Percentiles rank a stretch among this genome's conserved stretches.
phyloP scores from a whole-genome alignment of 2,113 vertebrate species.

The Trochalopteron elliotii region DNA sequence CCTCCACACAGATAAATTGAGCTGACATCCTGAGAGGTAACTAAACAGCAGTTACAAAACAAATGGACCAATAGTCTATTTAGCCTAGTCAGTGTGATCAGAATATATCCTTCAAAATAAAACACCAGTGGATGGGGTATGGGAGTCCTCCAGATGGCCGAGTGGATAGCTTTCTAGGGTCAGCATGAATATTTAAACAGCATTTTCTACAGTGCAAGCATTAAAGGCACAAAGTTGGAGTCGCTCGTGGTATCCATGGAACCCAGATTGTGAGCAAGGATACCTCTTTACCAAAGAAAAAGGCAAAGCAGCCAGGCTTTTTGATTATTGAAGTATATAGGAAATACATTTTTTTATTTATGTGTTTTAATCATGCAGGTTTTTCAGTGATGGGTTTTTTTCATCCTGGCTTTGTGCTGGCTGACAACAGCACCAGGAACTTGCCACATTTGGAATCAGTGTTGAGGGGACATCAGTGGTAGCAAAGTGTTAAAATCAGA shows the following conservation, averaged over 20 bases:
- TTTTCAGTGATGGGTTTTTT: background rate
- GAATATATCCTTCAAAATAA: constrained; percentile 63
- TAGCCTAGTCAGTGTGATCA: constrained; percentile 29
- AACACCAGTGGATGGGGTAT: constrained; percentile 47
- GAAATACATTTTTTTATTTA: background rate
- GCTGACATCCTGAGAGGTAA: constrained; percentile 53
- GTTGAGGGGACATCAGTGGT: background rate
- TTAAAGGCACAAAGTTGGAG: constrained; percentile 66
- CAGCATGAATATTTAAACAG: constrained; percentile 71
- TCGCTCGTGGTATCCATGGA: constrained; percentile 57
- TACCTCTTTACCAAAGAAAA: background rate
- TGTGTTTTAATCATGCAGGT: background rate
- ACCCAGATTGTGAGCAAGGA: constrained; percentile 8
- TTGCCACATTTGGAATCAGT: background rate
- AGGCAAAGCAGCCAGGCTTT: background rate
- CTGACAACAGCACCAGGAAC: background rate
- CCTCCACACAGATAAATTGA: constrained; percentile 20
- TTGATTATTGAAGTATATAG: background rate
- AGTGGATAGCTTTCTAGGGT: constrained; percentile 69
- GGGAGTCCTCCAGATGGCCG: constrained; percentile 66
- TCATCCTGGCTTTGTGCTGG: background rate
- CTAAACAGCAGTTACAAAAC: constrained; percentile 49
- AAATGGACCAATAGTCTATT: constrained; percentile 57
- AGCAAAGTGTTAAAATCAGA: background rate
- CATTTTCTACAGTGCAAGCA: constrained; percentile 66